Evolutionary conservation across 2,113 vertebrate genomes (phyloP), one percentile per base, ranked within the genome.

Genomic region (Sceloporus undulatus): DNA sequence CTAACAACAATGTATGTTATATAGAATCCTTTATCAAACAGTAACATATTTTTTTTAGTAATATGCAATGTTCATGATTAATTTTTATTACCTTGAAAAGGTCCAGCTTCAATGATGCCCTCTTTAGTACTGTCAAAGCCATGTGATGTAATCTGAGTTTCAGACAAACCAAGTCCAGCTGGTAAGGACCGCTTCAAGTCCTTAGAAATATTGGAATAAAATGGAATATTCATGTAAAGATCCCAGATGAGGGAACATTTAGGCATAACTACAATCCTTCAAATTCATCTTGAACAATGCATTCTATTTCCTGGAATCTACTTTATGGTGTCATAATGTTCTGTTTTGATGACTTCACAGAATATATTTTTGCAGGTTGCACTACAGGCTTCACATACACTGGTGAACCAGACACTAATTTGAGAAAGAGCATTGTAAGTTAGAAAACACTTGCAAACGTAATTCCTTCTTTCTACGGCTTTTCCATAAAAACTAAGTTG

Each of bases 91-190:
- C 97, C 98, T 97, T 97, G 96, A 95, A 96, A 97, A 2, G 97
- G 95, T 91, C 97, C 97, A 77, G 97, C 96, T 95, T 98, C 97
- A 91, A 96, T 91, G 84, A 97, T 95, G 92, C 98, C 98, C 84
- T 99, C 98, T 90, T 97, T 96, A 94, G 97, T 94, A 93, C 95
- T 94, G 87, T 97, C 97, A 95, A 97, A 98, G 94, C 95, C 97
- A 96, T 96, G 97, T 90, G 97, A 95, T 25, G 96, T 95, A 92
- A 97, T 97, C 78, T 97, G 96, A 79, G 97, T 97, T 94, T 99
- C 98, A 48, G 98, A 97, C 81, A 98, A 96, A 91, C 97, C 97
- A 88, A 98, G 95, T 92, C 97, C 96, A 79, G 96, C 96, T 34
- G 97, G 95, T 90, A 96, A 94, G 0, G 97, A 96, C 85, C 89